Evolutionary conservation across 2,888 invertebrate genomes (phyloP).

Genomic region (Hirudinaria manillensis): DNA sequence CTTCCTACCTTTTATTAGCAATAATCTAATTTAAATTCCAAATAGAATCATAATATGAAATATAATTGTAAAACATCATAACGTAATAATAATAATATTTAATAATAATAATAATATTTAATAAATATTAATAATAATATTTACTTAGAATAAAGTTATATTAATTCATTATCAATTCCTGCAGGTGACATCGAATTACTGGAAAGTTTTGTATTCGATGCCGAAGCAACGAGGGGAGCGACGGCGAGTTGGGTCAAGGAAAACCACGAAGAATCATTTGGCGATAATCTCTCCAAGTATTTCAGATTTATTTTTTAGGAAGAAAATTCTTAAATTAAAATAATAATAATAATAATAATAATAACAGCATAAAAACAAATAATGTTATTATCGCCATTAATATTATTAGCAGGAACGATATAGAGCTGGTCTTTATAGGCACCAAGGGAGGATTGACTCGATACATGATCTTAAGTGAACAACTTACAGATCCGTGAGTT

Average conservation of each 20-base stretch:
- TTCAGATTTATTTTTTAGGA: neutral
- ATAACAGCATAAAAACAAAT: no score
- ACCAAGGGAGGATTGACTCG: conserved; percentile 45
- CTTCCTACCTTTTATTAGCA: no score
- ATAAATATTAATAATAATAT: no score
- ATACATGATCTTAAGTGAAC: conserved; percentile 39
- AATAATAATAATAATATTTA: no score
- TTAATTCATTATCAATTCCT: neutral
- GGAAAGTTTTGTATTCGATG: conserved; percentile 48
- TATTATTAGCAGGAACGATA: conserved; percentile 22
- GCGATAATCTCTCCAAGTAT: neutral
- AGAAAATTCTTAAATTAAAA: neutral
- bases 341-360: no score
- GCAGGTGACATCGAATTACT: conserved; percentile 45
- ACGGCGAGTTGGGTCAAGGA: conserved; percentile 44
- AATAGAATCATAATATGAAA: no score
- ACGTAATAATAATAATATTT: no score
- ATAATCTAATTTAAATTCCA: no score
- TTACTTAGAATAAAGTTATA: no score
- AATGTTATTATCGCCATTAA: no score
- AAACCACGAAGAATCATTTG: conserved; percentile 34
- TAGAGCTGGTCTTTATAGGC: conserved; percentile 35
- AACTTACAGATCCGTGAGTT: conserved; percentile 43
- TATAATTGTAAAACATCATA: no score
- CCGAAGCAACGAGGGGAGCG: conserved; percentile 47